These are phyloP conservation scores for Drosophila jambulina DNA, from an alignment of 1,140 invertebrate species.

Conservation along the genomic window DNA sequence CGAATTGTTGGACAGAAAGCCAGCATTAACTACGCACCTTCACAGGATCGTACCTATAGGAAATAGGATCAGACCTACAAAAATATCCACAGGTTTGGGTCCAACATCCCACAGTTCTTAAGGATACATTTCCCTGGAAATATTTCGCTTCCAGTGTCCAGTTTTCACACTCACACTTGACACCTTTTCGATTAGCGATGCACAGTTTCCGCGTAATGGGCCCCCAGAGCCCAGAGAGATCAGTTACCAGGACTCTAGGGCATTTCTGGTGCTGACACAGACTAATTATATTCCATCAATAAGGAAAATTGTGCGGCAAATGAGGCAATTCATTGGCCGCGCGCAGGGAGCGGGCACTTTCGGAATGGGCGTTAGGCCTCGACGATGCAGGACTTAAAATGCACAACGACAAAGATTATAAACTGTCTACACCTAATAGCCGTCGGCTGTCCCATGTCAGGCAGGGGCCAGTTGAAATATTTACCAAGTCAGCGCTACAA, in stretches of 20 bases:
- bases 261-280: slow-evolving; percentile 65
- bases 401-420: slow-evolving; percentile 77
- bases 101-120: too few relatives aligned
- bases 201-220: slow-evolving; percentile 30
- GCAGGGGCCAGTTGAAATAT: slow-evolving; percentile 60
- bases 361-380: slow-evolving; percentile 43
- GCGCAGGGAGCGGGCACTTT: slow-evolving; percentile 32
- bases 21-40: slow-evolving; percentile 20
- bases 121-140: slow-evolving; percentile 5
- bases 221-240: slow-evolving; percentile 24
- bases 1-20: slow-evolving; percentile 35
- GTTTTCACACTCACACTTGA: slow-evolving; percentile 29
- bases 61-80: neutral
- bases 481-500: slow-evolving; percentile 47
- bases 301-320: slow-evolving; percentile 75
- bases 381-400: slow-evolving; percentile 55
- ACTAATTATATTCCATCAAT: slow-evolving; percentile 81
- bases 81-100: neutral
- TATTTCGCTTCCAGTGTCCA: slow-evolving; percentile 13
- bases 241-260: slow-evolving; percentile 55
- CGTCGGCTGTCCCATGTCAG: slow-evolving; percentile 53
- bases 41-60: neutral
- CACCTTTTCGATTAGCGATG: slow-evolving; percentile 43
- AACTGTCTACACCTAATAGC: slow-evolving; percentile 79
- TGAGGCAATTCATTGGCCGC: slow-evolving; percentile 72